phyloP scores from a whole-genome alignment of 2,113 vertebrate species.

The Seriola dumerili region DNA sequence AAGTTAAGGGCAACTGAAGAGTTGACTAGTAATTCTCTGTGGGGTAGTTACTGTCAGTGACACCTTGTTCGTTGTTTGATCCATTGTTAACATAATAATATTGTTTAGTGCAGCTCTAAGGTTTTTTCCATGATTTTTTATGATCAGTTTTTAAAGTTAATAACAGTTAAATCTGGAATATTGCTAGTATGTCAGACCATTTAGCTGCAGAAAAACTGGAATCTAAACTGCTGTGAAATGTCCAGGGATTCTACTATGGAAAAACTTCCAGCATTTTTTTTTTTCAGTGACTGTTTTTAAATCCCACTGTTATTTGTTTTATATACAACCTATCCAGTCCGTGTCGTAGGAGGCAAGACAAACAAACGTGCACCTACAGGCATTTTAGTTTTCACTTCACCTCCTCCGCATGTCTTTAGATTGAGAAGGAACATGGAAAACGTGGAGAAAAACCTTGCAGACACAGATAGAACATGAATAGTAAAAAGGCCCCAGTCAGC shows the following conservation, averaged over 20 bases:
- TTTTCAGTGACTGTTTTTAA: not conserved
- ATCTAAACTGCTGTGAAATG: not conserved
- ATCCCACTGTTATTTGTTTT: not conserved
- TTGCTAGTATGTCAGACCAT: not conserved
- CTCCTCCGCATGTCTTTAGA: not conserved
- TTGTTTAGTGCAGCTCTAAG: not conserved
- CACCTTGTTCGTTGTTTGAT: not conserved
- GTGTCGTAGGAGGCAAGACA: not conserved
- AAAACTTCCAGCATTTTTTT: not conserved
- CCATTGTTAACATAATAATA: not conserved
- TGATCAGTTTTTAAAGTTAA: no score
- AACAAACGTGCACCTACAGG: not conserved
- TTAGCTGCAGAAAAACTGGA: not conserved
- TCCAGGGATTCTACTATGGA: not conserved
- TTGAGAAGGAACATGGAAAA: not conserved
- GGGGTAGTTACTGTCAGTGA: no score
- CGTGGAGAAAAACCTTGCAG: not conserved
- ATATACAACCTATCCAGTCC: not conserved
- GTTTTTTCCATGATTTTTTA: not conserved
- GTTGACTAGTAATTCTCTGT: not conserved
- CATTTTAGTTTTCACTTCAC: not conserved
- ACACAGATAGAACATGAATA: not conserved
- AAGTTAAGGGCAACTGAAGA: not conserved
- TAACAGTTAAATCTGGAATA: not conserved
- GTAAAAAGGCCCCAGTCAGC: not conserved